Base-by-base conservation (phyloP, 1,140 invertebrate species). In the Idris sp. region DNA sequence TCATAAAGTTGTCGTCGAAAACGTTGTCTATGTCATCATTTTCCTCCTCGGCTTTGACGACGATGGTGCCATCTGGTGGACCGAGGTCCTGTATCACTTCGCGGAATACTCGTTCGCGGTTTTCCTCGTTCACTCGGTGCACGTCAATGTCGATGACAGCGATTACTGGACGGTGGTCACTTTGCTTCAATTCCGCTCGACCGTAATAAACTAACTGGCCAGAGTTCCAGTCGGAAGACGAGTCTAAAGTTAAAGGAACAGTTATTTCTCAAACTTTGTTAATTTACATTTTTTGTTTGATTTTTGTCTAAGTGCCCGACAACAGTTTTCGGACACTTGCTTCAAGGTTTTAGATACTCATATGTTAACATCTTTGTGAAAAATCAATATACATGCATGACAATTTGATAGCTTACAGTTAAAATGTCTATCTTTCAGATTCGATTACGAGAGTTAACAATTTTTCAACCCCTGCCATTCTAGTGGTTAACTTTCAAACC, bases 131-230 rank as follows among this genome's bases (percentile, higher is more conserved):
- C 0, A 97, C 92, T 79, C 91, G 90, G 69, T 93, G 88, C 2
- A 96, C 91, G 76, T 98, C 96, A 13, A 97, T 90, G 86, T 98
- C 96, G 75, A 98, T 91, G 22, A 96, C 90, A 1, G 93, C 95
- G 69, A 98, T 92, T 0, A 99, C 97, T 7, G 97, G 97, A 53
- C 97, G 90, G 88, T 99, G 98, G 89, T 99, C 98, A 81, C 97
- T 99, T 82, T 98, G 98, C 85, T 98, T 98, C 35, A 99, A 88
- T 86, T 99, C 97, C 4, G 96, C 94, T 71, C 96, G 88, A 0
- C 97, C 96, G 84, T 99, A 99, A 85, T 95, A 92, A 9, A 97
- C 85, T 30, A 98, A 88, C 77, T 91, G 92, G n/a, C 96, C 96
- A 35, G 92, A 89, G 83, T 91, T 92, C 88, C 92, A 91, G 69